Base-by-base conservation (phyloP, 2,113 vertebrate genomes). In the Pseudopodoces humilis region DNA sequence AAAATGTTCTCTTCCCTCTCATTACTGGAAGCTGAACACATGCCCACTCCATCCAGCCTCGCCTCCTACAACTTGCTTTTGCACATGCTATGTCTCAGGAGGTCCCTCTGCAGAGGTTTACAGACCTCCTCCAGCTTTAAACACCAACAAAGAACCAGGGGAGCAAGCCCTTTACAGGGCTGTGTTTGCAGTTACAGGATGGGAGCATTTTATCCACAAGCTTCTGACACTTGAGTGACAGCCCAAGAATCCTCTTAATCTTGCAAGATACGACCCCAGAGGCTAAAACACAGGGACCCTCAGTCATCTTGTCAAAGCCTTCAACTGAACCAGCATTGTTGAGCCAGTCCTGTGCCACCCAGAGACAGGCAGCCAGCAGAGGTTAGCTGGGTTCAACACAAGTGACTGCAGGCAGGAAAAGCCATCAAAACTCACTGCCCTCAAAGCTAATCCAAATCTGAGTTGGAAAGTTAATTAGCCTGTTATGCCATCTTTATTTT, bases 401-500 rank as follows among this genome's bases (percentile, higher is more conserved):
- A 92, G 92, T 58, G 90, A 96, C 94, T 92, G 83, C 76, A 75
- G 88, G 94, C 88, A 92, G 80, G 80, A 83, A 86, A 84, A 90
- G 62, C 76, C 93, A 88, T 92, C 92, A 88, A 76, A 96, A 95
- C 53, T 71, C 83, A 64, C 74, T 83, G 84, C 91, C 86, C 95
- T 92, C 84, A 56, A 87, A 88, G 80, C 92, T 90, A 92, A 95
- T 88, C 77, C 85, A 58, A 86, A 93, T 81, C 43, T 10, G 72
- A 96, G 80, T 14, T 0, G 22, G 86, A 58, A 95, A 95, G 92
- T 94, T 90, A 86, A 88, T 97, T 88, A 96, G 93, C 65, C 65
- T 55, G 69, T 90, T 95, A 76, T 91, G 69, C 80, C 80, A 94
- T 86, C 80, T 94, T 96, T 96, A 96, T 96, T 96, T 96, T 96